A percentile compares a stretch with the other conserved stretches of the same genome.
Conservation (phyloP, 2,888 invertebrate species). For the Phalera bucephala region DNA sequence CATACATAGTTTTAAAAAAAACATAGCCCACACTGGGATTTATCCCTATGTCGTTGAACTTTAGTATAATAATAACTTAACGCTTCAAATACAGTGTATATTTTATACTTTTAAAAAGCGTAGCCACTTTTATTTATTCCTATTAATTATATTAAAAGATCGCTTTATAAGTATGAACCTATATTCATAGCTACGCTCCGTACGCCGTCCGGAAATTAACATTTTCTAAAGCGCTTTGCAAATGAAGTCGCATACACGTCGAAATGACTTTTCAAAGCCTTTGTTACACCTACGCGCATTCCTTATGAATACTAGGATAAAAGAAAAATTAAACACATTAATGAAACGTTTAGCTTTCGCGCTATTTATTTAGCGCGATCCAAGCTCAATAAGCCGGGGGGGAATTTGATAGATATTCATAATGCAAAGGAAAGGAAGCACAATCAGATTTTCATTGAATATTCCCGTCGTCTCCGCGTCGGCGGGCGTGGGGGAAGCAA, state of each 20-base stretch:
- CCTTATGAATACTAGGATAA: too few relatives aligned
- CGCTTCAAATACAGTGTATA: too few relatives aligned
- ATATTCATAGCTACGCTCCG: slow-evolving; percentile 20
- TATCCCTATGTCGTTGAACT: too few relatives aligned
- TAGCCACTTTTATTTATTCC: too few relatives aligned
- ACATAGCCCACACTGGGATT: too few relatives aligned
- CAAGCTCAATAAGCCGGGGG: slow-evolving; percentile 52
- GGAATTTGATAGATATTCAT: slow-evolving; percentile 72
- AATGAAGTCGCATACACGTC: slow-evolving; percentile 58
- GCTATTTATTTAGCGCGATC: slow-evolving; percentile 58
- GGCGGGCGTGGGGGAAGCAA: slow-evolving; percentile 35
- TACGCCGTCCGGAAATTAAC: slow-evolving; percentile 61
- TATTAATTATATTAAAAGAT: too few relatives aligned
- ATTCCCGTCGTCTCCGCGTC: slow-evolving; percentile 30
- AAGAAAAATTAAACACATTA: too few relatives aligned
- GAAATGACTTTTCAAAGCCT: slow-evolving; percentile 56
- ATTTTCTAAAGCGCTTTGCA: slow-evolving; percentile 65
- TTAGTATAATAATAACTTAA: too few relatives aligned
- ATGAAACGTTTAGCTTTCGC: too few relatives aligned
- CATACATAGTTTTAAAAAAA: too few relatives aligned
- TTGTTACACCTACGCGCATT: slow-evolving; percentile 46
- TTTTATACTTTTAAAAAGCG: too few relatives aligned
- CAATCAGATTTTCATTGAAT: slow-evolving; percentile 77
- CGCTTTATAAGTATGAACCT: too few relatives aligned
- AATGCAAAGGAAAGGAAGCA: slow-evolving; percentile 73